These are phyloP conservation scores for Lutraria lutraria DNA, from an alignment of 2,888 invertebrate genomes.

Conservation along the genomic window DNA sequence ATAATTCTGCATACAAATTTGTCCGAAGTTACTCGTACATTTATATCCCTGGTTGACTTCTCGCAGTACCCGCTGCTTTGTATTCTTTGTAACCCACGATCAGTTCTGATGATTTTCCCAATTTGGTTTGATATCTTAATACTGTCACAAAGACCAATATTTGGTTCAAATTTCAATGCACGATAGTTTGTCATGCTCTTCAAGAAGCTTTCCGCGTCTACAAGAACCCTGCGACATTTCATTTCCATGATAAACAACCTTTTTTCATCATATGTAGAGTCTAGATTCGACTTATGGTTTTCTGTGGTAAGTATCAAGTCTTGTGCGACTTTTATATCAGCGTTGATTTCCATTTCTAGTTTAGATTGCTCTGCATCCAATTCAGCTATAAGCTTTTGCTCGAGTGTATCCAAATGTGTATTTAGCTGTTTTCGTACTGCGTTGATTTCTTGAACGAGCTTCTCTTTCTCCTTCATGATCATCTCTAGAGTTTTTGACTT, in stretches of 20 bases:
- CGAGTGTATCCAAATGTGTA: background rate
- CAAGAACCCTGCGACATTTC: background rate
- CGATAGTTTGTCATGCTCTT: too few species aligned
- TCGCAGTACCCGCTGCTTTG: background rate
- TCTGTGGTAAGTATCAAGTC: background rate
- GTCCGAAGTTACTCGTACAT: background rate
- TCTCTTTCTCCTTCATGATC: background rate
- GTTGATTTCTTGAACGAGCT: background rate
- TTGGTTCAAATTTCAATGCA: background rate
- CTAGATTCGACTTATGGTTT: background rate
- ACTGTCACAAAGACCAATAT: background rate
- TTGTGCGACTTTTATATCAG: background rate
- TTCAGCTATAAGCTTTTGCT: background rate
- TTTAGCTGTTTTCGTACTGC: background rate
- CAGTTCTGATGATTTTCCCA: background rate
- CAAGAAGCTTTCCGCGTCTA: background rate
- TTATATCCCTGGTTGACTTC: background rate
- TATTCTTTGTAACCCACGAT: background rate
- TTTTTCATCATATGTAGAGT: background rate
- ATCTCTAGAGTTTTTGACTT: background rate
- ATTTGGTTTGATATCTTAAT: background rate
- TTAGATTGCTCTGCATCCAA: background rate
- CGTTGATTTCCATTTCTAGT: background rate
- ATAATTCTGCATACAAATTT: background rate
- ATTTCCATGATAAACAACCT: background rate